Base-by-base conservation (phyloP, 2,888 invertebrate species). In the Drosophila buzzatii region DNA sequence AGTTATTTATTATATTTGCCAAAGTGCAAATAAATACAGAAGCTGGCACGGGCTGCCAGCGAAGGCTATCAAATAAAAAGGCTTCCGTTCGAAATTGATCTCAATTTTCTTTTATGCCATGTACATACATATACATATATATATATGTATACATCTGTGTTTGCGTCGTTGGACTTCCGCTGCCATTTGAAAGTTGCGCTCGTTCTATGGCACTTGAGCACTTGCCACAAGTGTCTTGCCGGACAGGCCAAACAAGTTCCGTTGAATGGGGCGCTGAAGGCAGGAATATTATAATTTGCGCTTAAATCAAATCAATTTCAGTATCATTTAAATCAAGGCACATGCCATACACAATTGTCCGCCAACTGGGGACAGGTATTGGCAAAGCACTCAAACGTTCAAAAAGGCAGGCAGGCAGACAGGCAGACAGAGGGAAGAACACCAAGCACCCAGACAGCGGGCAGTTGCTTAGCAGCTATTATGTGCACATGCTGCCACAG, bases 1-100 rank as follows among this genome's bases (percentile, higher is more conserved):
- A 86, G 65, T 86, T 86, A 88, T 90, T 90, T 86, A 86, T 86
- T 90, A 90, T 88, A 90, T 86, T 86, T 85, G 82, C 88, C 69
- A 72, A 60, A 68, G 60, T 70, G 70, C 76, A 79, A 84, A 79
- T 68, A 85, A 72, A 53, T 78, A 57, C 41, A 59, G 27, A 45
- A 72, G 41, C 20, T 20, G 35, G 20, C 51, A 20, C 18, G 33
- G 45, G 56, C 59, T 42, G 23, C 23, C 35, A 35, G 53, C 37
- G 53, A 20, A 16, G 55, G 49, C 57, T 53, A 62, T 57, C 61
- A 73, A 70, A 62, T 60, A 31, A 33, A 66, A 60, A 33, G 27
- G 45, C 49, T 79, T 60, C 52, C 69, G 39, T 57, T 76, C 60
- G 51, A 63, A 52, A 63, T 72, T 60, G 52, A 58, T 57, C 64